Evolutionary conservation across 2,888 invertebrate genomes (phyloP).

Genomic region (Fragum sueziense): DNA sequence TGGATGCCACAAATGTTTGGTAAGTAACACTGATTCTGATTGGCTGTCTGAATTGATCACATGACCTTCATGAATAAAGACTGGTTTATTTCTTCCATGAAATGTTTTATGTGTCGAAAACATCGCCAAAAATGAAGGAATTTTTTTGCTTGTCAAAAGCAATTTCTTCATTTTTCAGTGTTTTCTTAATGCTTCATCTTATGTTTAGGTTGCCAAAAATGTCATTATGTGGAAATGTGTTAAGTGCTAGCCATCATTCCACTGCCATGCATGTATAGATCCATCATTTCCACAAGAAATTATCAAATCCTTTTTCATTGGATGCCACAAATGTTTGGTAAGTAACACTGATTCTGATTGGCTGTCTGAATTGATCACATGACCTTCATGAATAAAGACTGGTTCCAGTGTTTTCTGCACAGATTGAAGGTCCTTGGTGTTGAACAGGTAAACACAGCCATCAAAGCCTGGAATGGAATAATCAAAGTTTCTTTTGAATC

Average conservation of each 20-base stretch:
- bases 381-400: conserved; percentile 66
- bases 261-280: conserved; percentile 68
- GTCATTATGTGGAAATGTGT: neutral
- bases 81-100: too few species aligned
- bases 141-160: too few species aligned
- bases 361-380: conserved; percentile 56
- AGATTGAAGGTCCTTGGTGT: neutral
- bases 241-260: conserved; percentile 13
- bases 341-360: conserved; percentile 50
- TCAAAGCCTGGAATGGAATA: conserved; percentile 59
- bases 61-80: conserved; percentile 68
- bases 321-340: conserved; percentile 61
- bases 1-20: conserved; percentile 62
- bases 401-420: conserved; percentile 37
- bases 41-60: conserved; percentile 54
- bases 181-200: too few species aligned
- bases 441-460: conserved; percentile 60
- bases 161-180: too few species aligned
- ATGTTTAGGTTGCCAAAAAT: too few species aligned
- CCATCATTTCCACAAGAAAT: conserved; percentile 64
- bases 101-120: too few species aligned
- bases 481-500: too few species aligned
- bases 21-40: conserved; percentile 46
- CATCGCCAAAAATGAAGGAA: too few species aligned
- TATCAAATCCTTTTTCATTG: conserved; percentile 55